Base-by-base conservation (phyloP, 37 sponge, comb jelly and placozoan species). In the Haliclona indistincta region DNA sequence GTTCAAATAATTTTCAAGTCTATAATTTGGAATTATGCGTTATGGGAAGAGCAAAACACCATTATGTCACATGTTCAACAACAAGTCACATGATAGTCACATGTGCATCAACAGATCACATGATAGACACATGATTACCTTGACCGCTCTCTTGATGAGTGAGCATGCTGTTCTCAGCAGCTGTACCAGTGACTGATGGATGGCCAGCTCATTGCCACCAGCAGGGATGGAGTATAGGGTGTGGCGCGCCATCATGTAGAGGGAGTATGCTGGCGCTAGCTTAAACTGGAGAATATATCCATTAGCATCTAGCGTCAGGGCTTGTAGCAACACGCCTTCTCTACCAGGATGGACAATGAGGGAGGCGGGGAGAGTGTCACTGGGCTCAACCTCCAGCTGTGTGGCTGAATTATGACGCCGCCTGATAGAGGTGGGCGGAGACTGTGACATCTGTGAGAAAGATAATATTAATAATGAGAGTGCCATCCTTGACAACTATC, bases 201-300 rank as follows among this genome's bases (percentile, higher is more conserved):
- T 45, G 30, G 68, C 69, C 38, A 79, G 81, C 38, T 85, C 76
- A n/a, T n/a, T n/a, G n/a, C n/a, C n/a, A n/a, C n/a, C n/a, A n/a
- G n/a, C n/a, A n/a, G n/a, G n/a, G n/a, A n/a, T n/a, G 0, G 86
- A 67, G 26, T 73, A 73, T 17, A 84, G 56, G 52, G 71, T 74
- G 40, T 75, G 88, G 25, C 77, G 54, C 36, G 67, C 77, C 8
- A 78, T 67, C 86, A 89, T 75, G 79, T 93, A 93, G 35, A 93
- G 76, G 54, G 77, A 79, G 56, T 64, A 93, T 34, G 94, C 86
- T 32, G 94, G 94, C 1, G 83, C 86, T 28, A 89, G 75, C 63
- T 89, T 84, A 76, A 89, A 89, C 63, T 79, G 58, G 20, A 87
- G 66, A 0, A 45, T 58, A 56, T 54, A 47, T 51, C 75, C 67